Base-by-base conservation (phyloP, 2,113 vertebrate species). In the Podarcis cretensis region DNA sequence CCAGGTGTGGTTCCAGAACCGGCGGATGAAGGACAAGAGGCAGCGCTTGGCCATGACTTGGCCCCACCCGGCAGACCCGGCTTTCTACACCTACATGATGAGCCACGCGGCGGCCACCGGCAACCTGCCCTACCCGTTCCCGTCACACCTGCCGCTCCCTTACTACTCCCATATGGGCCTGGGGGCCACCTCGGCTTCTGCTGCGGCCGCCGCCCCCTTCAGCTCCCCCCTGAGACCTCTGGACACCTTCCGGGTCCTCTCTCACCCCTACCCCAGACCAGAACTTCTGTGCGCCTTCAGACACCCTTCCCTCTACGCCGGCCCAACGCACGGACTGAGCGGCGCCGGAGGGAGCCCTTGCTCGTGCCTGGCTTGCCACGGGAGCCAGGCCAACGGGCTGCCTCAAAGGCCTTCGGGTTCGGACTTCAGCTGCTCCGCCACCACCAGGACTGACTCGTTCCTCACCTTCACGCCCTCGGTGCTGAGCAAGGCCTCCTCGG, bases 31-130 rank as follows among this genome's bases (percentile, higher is more conserved):
- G 96, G 99, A 99, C 97, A 99, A 99, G 92, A 94, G 99, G 63
- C 99, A 99, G 96, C 98, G 99, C 37, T 96, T 99, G 93, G 99
- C 99, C 80, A 99, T 99, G 99, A 99, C 99, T 59, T 99, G 99
- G 99, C 99, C 99, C 84, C 99, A 99, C 94, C 99, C 99, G 0
- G 98, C 99, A 1, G 99, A 99, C 93, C 99, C 99, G 48, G 98
- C 99, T 82, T 99, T 99, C 94, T 99, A 99, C 93, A 99, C 98
- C 84, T 99, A 99, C 96, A 99, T 99, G 99, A 98, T 99, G 98
- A 99, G 98, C 97, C 99, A 99, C 91, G 98, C 99, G 0, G 99
- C 99, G 10, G 99, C 99, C 94, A 98, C 99, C 0, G 99, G 98
- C 87, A 98, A 98, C 94, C 95, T 99, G 92, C 99, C 98, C 71